phyloP scores from a whole-genome alignment of 2,113 vertebrate genomes.

The Antennarius striatus region DNA sequence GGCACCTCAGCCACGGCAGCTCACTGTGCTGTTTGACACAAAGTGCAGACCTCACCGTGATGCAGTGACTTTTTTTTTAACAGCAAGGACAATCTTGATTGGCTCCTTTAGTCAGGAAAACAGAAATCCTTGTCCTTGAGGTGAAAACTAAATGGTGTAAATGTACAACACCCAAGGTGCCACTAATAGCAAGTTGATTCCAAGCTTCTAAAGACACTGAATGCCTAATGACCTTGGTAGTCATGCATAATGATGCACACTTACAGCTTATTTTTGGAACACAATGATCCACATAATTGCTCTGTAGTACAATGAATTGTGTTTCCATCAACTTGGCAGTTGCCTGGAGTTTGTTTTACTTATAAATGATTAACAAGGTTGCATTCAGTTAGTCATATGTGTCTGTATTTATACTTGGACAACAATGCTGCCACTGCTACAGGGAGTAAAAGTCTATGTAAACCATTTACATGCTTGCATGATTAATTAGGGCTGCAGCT shows the following conservation, averaged over 20 bases:
- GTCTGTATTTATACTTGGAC: constrained; percentile 43
- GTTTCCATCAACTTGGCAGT: constrained; percentile 59
- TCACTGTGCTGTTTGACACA: constrained; percentile 19
- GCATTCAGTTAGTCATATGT: constrained; percentile 51
- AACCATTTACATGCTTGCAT: constrained; percentile 28
- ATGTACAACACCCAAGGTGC: constrained; percentile 36
- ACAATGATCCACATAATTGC: constrained; percentile 68
- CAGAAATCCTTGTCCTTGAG: constrained; percentile 42
- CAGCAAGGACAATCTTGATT: constrained; percentile 26
- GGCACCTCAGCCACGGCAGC: constrained; percentile 34
- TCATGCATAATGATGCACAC: constrained; percentile 62
- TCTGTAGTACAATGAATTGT: constrained; percentile 64
- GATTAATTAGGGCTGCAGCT: constrained; percentile 43
- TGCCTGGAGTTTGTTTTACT: constrained; percentile 63
- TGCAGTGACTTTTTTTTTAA: constrained; percentile 21
- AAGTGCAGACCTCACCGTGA: constrained; percentile 13
- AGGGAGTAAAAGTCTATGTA: constrained; percentile 20
- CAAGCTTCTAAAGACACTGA: constrained; percentile 47
- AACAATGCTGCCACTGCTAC: constrained; percentile 38
- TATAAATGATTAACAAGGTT: constrained; percentile 69
- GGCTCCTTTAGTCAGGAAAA: constrained; percentile 30
- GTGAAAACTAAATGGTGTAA: constrained; percentile 45
- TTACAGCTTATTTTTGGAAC: constrained; percentile 65
- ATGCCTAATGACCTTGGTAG: constrained; percentile 67
- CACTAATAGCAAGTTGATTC: constrained; percentile 33